Evolutionary conservation across 1,140 invertebrate genomes (phyloP).

Genomic region (Heterodera schachtii): DNA sequence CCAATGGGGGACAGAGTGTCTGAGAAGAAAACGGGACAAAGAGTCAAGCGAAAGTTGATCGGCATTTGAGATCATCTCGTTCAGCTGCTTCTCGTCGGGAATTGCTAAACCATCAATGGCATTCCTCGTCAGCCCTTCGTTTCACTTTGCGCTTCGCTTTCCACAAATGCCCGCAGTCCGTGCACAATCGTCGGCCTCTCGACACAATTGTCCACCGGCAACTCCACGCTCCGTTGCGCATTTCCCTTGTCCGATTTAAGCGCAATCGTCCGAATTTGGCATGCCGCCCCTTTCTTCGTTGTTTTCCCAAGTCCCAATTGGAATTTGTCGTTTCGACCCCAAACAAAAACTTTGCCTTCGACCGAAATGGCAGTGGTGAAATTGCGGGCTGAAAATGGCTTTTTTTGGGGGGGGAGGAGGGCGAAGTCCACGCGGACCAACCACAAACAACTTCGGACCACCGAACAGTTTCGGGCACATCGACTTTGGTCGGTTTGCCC

Average conservation of each 20-base stretch:
- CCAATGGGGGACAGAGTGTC: constrained; percentile 18
- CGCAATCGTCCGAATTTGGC: constrained; percentile 31
- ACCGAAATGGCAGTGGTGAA: constrained; percentile 44
- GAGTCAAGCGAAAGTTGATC: constrained; percentile 31
- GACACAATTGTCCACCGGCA: constrained; percentile 44
- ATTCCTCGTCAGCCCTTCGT: not conserved
- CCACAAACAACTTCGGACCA: constrained; percentile 51
- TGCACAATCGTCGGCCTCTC: constrained; percentile 45
- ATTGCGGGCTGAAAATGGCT: constrained; percentile 42
- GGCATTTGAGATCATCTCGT: constrained; percentile 9
- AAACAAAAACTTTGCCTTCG: constrained; percentile 44
- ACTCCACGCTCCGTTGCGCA: constrained; percentile 34
- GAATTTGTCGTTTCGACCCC: constrained; percentile 51
- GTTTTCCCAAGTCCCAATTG: constrained; percentile 42
- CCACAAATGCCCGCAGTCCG: constrained; percentile 28
- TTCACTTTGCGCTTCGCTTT: constrained; percentile 17
- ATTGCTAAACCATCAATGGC: constrained; percentile 7
- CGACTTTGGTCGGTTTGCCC: constrained; percentile 45
- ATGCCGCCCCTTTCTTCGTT: constrained; percentile 7
- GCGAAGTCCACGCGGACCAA: constrained; percentile 33
- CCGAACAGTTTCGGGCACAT: constrained; percentile 33
- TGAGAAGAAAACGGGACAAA: constrained; percentile 40
- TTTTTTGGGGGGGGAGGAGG: not conserved
- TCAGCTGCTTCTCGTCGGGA: constrained; percentile 34
- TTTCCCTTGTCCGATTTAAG: constrained; percentile 38